These are phyloP conservation scores for Chiloscyllium plagiosum DNA, from an alignment of 2,113 vertebrate genomes.

Conservation along the genomic window DNA sequence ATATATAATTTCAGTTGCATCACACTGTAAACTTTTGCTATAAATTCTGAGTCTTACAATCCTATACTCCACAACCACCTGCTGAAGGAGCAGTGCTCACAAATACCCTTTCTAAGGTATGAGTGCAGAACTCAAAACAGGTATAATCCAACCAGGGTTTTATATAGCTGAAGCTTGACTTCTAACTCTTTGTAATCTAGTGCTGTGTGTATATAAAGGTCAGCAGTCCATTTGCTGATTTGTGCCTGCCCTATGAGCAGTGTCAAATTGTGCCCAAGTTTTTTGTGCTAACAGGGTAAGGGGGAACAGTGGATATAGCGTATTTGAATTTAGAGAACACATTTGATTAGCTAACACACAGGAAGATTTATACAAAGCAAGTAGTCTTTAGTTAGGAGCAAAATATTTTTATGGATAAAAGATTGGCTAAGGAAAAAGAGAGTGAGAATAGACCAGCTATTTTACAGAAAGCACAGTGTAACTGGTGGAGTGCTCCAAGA, in stretches of 20 bases:
- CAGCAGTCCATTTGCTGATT: not conserved
- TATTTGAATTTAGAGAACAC: not conserved
- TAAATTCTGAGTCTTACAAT: no score
- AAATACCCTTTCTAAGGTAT: no score
- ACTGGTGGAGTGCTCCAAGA: not conserved
- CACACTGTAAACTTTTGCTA: no score
- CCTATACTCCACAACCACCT: no score
- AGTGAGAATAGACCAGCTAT: not conserved
- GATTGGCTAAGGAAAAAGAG: not conserved
- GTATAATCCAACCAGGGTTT: no score
- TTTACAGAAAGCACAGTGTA: not conserved
- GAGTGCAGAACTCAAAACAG: no score
- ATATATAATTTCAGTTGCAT: no score
- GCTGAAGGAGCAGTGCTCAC: no score
- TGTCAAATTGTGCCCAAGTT: not conserved
- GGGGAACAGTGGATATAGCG: not conserved
- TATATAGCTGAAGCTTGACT: no score
- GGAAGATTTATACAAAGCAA: not conserved
- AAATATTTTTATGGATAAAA: no score
- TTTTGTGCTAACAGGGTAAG: not conserved
- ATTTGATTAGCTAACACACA: not conserved
- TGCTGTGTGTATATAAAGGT: not conserved
- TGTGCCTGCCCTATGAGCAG: not conserved
- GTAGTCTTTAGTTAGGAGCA: not conserved
- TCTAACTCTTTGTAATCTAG: no score